Evolutionary conservation across 2,113 vertebrate genomes (phyloP), one percentile per base, ranked within the genome.

Genomic region (Amphilophus citrinellus): DNA sequence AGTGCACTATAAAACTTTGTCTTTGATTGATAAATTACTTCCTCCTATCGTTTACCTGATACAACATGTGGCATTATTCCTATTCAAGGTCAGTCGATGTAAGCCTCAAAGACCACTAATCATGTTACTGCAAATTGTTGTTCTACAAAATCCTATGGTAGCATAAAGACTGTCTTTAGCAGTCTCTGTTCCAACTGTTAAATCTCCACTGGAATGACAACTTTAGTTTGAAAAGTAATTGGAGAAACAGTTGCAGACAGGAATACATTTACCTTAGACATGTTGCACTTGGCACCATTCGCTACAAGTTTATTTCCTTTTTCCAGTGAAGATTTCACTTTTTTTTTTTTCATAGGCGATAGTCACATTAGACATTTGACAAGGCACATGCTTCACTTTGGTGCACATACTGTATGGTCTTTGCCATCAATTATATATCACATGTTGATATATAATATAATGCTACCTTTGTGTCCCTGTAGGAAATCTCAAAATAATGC

Each of bases 171-270:
- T 42, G 2, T 42, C 17, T 66, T 83, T 11, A 65, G 44, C 14
- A 42, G 14, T 44, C 47, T 22, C 22, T 75, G 44, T 10, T 68
- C 68, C 27, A 73, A 56, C 27, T 77, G 62, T 37, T 39, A 37
- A 57, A 22, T n/a, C 44, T 66, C 63, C 44, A 22, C 5, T 27
- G 7, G 1, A 78, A 76, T 32, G 7, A 47, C 8, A 5, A 22
- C 5, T 30, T 82, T 44, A 30, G 7, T 20, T 68, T 60, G 6
- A 61, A 79, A 82, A 61, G n/a, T 9, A 79, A 75, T n/a, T 68
- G 24, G 30, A 50, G 24, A 50, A 71, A 18, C 24, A 71, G 24
- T 50, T 50, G 42, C 24, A 20, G 24, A 71, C 42, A 71, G 0
- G 50, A 50, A 50, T 71, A 50, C 66, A 71, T 71, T 32, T 71